Evolutionary conservation across 2,113 vertebrate genomes (phyloP).

Genomic region (Pollimyrus isidori): DNA sequence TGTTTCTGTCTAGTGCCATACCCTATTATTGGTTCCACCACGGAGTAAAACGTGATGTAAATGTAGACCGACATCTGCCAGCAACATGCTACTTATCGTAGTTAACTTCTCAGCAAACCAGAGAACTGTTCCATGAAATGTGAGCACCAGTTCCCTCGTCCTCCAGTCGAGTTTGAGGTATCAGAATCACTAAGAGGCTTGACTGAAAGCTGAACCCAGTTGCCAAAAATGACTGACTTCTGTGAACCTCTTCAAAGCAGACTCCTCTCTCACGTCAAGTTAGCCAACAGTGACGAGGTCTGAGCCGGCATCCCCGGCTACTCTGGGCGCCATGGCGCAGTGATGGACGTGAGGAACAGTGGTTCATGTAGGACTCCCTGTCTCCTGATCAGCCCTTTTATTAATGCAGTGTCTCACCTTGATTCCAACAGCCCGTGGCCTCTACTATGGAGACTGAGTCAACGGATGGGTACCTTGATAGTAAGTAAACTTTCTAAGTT

Average conservation of each 20-base stretch:
- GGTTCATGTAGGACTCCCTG: not conserved
- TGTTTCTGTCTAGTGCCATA: not conserved
- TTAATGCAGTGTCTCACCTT: slow-evolving; percentile 25
- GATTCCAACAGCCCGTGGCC: slow-evolving; percentile 63
- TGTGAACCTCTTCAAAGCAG: slow-evolving; percentile 9
- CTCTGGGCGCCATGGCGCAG: not conserved
- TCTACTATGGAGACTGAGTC: slow-evolving; percentile 85
- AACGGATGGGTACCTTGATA: slow-evolving; percentile 79
- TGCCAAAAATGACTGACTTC: slow-evolving; percentile 2
- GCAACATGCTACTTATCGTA: not conserved
- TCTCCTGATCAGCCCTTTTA: not conserved
- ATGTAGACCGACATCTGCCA: not conserved
- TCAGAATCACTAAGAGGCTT: slow-evolving; percentile 9
- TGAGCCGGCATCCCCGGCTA: not conserved
- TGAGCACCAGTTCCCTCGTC: not conserved
- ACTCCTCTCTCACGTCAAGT: not conserved
- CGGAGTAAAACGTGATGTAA: not conserved
- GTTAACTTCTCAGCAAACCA: not conserved
- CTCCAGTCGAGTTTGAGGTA: not conserved
- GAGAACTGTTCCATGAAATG: slow-evolving; percentile 4
- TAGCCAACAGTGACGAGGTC: not conserved
- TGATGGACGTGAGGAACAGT: not conserved
- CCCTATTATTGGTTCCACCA: not conserved
- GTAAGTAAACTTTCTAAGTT: slow-evolving; percentile 60
- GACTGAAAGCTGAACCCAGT: not conserved